phyloP scores from a whole-genome alignment of 2,797 vertebrate genomes.

The Hippopotamyrus pictus region DNA sequence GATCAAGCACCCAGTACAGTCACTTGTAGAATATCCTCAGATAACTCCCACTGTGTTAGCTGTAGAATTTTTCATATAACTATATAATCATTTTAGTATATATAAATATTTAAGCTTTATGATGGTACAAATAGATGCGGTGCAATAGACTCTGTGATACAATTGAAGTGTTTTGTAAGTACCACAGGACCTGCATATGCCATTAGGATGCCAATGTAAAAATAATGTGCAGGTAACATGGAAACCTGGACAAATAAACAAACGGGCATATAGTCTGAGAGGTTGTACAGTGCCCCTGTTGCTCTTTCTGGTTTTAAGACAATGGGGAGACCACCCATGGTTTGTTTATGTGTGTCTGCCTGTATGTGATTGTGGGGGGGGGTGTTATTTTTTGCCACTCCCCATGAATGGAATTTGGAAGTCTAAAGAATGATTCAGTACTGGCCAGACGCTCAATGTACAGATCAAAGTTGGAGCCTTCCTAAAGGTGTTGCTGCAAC shows the following conservation, averaged over 20 bases:
- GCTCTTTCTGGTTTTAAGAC: constrained; percentile 8
- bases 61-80: not conserved
- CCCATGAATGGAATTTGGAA: constrained; percentile 2
- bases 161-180: not conserved
- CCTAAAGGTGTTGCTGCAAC: not conserved
- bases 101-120: not conserved
- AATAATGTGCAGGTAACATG: not conserved
- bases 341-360: not conserved
- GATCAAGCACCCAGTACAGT: not conserved
- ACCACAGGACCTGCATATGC: not conserved
- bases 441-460: not conserved
- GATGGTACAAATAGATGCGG: not conserved
- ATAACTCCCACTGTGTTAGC: not conserved
- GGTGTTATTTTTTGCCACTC: not conserved
- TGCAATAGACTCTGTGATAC: not conserved
- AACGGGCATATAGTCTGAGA: not conserved
- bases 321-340: not conserved
- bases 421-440: not conserved
- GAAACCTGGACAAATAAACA: not conserved
- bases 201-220: not conserved
- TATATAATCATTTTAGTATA: not conserved
- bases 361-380: not conserved
- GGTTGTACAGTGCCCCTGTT: not conserved
- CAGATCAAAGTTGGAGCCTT: not conserved
- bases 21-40: not conserved